Conservation (phyloP, 2,797 vertebrate species). For the Microhierax caerulescens region DNA sequence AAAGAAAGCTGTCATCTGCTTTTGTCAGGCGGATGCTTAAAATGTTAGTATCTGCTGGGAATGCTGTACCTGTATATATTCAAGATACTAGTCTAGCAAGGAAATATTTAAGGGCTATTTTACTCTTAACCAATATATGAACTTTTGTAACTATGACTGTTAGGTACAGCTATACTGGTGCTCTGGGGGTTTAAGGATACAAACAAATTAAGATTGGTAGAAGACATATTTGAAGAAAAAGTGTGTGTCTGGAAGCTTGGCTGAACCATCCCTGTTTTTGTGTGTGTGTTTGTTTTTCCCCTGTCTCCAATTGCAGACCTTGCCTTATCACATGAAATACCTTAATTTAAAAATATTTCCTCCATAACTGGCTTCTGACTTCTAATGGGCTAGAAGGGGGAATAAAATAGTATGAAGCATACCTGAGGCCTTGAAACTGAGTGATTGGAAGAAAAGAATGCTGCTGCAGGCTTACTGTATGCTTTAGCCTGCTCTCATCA, state of each 20-base stretch:
- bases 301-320: neutral
- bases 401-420: neutral
- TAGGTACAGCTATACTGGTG: neutral
- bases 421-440: neutral
- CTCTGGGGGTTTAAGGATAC: neutral
- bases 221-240: neutral
- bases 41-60: neutral
- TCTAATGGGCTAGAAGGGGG: neutral
- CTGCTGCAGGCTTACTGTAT: neutral
- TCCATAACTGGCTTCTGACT: neutral
- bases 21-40: neutral
- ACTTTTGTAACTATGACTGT: neutral
- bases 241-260: neutral
- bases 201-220: neutral
- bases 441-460: neutral
- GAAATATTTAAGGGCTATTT: neutral
- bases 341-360: neutral
- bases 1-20: neutral
- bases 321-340: neutral
- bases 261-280: accelerated
- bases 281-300: neutral
- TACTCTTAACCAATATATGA: neutral
- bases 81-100: neutral
- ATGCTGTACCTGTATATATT: neutral
- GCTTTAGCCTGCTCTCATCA: neutral